phyloP scores from a whole-genome alignment of 2,888 invertebrate genomes.

The Lepidonotus clava region DNA sequence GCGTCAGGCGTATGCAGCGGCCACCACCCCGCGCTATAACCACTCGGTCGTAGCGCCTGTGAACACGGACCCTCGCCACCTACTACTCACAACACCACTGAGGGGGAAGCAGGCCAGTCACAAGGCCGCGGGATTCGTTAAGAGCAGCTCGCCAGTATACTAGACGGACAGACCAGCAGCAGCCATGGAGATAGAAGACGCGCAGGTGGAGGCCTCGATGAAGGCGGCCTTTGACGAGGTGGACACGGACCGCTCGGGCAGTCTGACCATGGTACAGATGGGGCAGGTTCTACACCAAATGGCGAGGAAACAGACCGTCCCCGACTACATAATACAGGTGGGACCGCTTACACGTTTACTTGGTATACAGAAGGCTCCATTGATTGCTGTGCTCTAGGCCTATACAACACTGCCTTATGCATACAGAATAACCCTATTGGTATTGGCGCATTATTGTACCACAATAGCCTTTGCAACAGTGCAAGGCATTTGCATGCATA shows the following conservation, averaged over 20 bases:
- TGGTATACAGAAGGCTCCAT: too few species aligned
- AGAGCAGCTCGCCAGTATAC: background rate
- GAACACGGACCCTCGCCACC: background rate
- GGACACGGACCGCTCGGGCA: slow-evolving; percentile 20
- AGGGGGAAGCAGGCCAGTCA: too few species aligned
- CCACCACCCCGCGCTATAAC: background rate
- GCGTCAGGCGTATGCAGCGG: background rate
- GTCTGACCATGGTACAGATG: background rate
- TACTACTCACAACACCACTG: background rate
- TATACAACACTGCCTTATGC: too few species aligned
- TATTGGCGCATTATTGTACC: too few species aligned
- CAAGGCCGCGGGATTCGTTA: background rate
- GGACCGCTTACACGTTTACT: too few species aligned
- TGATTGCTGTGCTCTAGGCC: too few species aligned
- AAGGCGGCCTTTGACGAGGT: slow-evolving; percentile 39
- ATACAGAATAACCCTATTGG: too few species aligned
- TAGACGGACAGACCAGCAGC: background rate
- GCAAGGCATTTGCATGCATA: too few species aligned
- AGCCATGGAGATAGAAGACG: background rate
- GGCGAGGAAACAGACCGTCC: slow-evolving; percentile 11
- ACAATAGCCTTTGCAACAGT: too few species aligned
- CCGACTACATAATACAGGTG: slow-evolving; percentile 42
- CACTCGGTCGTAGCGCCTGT: too few species aligned
- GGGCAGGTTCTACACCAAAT: slow-evolving; percentile 44
- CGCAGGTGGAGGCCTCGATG: slow-evolving; percentile 29